Percentiles rank a stretch among this genome's conserved stretches.
Conservation (phyloP, 2,888 invertebrate genomes). For the Trypoxylon attenuatum region DNA sequence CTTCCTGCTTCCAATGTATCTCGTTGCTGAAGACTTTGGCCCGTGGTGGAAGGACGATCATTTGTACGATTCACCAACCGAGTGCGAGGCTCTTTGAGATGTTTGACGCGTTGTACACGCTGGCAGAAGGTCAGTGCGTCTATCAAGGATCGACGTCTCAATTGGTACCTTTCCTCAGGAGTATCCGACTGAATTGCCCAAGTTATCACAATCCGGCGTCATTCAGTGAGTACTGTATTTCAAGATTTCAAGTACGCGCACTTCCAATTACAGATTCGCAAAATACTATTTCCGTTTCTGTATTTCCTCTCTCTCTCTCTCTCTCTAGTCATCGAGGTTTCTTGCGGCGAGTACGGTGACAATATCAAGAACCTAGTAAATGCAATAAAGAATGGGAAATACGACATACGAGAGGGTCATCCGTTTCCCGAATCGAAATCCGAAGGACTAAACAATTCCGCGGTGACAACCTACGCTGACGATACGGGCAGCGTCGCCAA, state of each 20-base stretch:
- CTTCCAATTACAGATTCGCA: not conserved
- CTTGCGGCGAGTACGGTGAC: constrained; percentile 97
- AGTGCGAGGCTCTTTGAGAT: constrained; percentile 97
- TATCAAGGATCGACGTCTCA: constrained; percentile 93
- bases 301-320: constrained; percentile 39
- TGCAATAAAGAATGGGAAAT: constrained; percentile 89
- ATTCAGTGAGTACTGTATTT: constrained; percentile 78
- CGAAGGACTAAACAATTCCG: constrained; percentile 75
- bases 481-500: constrained; percentile 49
- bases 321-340: constrained; percentile 96
- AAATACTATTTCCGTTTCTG: not conserved
- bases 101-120: constrained; percentile 95
- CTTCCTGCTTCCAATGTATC: constrained; percentile 96
- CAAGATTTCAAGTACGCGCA: not conserved
- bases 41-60: constrained; percentile 92
- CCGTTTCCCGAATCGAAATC: constrained; percentile 80
- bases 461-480: constrained; percentile 60
- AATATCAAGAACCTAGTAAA: constrained; percentile 88
- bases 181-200: constrained; percentile 91
- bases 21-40: constrained; percentile 91
- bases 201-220: constrained; percentile 98
- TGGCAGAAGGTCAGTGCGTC: constrained; percentile 96
- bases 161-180: constrained; percentile 88
- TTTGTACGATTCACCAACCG: constrained; percentile 97
- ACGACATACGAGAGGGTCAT: constrained; percentile 85